Conservation (phyloP, 2,797 vertebrate species). For the Tapera naevia region DNA sequence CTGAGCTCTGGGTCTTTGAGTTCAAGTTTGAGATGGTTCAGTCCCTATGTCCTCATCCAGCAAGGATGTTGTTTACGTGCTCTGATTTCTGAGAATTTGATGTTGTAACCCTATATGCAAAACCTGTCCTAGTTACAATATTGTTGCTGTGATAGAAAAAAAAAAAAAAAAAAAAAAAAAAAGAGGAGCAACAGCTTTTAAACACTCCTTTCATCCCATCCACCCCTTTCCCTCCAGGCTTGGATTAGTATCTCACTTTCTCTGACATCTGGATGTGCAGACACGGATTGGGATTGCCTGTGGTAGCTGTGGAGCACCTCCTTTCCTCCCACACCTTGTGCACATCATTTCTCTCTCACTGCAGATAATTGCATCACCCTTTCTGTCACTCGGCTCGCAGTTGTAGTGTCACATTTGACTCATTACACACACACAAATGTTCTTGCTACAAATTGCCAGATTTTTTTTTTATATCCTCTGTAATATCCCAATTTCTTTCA, state of each 20-base stretch:
- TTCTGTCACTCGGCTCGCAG: constrained; percentile 40
- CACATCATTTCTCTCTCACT: constrained; percentile 55
- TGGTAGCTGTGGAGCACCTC: constrained; percentile 8
- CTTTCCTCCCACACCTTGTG: constrained; percentile 56
- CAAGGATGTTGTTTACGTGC: constrained; percentile 3
- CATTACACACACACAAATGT: constrained; percentile 10
- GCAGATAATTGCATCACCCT: constrained; percentile 69
- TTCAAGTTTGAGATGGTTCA: background rate
- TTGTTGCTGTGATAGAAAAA: background rate
- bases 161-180: background rate
- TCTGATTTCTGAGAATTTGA: constrained; percentile 26
- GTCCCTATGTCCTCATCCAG: background rate
- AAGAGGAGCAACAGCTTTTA: background rate
- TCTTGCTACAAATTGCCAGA: background rate
- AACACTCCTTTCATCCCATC: background rate
- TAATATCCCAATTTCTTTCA: background rate
- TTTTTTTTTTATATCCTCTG: background rate
- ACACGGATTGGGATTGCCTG: background rate
- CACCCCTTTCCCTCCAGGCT: background rate
- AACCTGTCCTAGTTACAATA: constrained; percentile 51
- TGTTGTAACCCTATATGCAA: constrained; percentile 39
- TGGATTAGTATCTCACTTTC: background rate
- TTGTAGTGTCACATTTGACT: constrained; percentile 62
- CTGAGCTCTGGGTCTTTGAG: background rate
- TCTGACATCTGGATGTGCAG: constrained; percentile 14